Evolutionary conservation across 1,140 invertebrate species (phyloP).

Genomic region (Aphelinus certus): DNA sequence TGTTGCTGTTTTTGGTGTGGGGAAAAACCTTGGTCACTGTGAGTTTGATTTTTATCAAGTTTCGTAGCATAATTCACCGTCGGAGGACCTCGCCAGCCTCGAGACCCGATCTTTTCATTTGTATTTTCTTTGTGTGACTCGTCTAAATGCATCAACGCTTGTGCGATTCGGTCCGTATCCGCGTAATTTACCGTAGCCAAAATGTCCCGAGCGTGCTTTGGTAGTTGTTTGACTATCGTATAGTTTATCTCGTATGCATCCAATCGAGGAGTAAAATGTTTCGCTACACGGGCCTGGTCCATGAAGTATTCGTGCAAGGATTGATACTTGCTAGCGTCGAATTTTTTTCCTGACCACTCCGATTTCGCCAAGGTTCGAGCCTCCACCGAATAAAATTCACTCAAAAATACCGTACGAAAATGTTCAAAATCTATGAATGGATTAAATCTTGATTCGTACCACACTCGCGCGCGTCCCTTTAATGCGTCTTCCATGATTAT

Average conservation of each 20-base stretch:
- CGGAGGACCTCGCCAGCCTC: not conserved
- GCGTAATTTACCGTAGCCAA: conserved; percentile 4
- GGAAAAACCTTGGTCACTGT: not conserved
- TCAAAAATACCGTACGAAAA: conserved; percentile 1
- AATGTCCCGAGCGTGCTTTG: not conserved
- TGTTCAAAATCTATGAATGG: not conserved
- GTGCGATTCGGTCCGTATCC: conserved; percentile 3
- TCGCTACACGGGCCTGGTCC: conserved; percentile 5
- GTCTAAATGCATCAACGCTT: not conserved
- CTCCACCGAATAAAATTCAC: not conserved
- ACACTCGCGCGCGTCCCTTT: not conserved
- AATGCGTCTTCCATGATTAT: conserved; percentile 1
- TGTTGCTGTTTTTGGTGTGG: too few species aligned
- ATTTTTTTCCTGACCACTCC: conserved; percentile 10
- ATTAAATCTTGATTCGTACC: not conserved
- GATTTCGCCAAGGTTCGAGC: not conserved
- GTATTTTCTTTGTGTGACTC: not conserved
- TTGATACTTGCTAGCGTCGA: not conserved
- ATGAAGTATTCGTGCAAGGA: conserved; percentile 1
- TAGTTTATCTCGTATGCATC: conserved; percentile 25
- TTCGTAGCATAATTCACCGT: not conserved
- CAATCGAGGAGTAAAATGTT: conserved; percentile 17
- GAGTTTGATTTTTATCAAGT: not conserved
- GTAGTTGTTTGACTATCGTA: conserved; percentile 29
- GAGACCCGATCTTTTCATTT: not conserved